Base-by-base conservation (phyloP, 2,113 vertebrate species). In the Ammospiza nelsoni region DNA sequence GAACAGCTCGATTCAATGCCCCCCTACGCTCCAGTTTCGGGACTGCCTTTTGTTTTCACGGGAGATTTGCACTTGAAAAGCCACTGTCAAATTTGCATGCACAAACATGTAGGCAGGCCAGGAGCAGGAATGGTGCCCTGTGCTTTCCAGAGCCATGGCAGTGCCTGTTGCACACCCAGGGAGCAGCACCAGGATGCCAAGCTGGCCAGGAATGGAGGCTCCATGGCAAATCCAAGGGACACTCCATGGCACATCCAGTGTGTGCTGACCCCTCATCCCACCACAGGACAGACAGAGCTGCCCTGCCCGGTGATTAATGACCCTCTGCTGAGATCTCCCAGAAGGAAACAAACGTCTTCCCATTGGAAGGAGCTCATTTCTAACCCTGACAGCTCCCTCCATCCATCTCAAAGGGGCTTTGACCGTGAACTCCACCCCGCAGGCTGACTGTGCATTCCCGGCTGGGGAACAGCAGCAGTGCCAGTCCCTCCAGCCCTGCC, bases 41-140 rank as follows among this genome's bases (percentile, higher is more conserved):
- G 85, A 51, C 46, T 92, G 55, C 67, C 69, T 71, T 93, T 93
- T 93, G 90, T 93, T 90, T 90, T 20, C 68, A 2, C 68, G 2
- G 51, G 51, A 67, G 75, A 91, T 95, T 95, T 94, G 94, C 96
- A 83, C 95, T 95, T 91, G 91, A 95, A 95, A 95, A 97, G 96
- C 72, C 90, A 5, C 93, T 62, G 71, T 67, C 87, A 58, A 35
- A 95, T 94, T 83, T 85, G 93, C 92, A 89, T 89, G 91, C 35
- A 3, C 63, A 46, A 86, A 74, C 84, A 37, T 58, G 68, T 7
- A 22, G 11, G 1, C 35, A 13, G 67, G 24, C 90, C 76, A 57
- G 94, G 2, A 31, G 4, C 48, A 55, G 79, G 69, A 59, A 41
- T 3, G 67, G 65, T 93, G 75, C 87, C 82, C 67, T 65, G 44